Conservation (phyloP, 2,888 invertebrate genomes). For the Cyclophora albipunctata region DNA sequence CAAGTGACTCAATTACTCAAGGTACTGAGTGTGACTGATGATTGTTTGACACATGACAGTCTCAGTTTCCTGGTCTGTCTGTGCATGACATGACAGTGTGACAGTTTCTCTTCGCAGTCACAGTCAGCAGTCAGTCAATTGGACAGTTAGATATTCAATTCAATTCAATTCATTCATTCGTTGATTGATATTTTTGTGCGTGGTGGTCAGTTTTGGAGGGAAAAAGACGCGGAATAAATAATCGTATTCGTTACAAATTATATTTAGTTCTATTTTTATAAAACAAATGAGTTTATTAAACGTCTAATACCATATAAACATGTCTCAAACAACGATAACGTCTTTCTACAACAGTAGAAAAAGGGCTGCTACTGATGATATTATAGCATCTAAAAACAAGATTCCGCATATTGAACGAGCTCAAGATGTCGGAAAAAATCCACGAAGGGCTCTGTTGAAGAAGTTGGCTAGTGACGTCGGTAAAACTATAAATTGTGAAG, state of each 20-base stretch:
- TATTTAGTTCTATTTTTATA: too few species aligned
- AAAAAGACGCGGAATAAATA: slow-evolving; percentile 18
- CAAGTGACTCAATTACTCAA: too few species aligned
- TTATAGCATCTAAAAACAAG: slow-evolving; percentile 71
- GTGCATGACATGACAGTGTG: too few species aligned
- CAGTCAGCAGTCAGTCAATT: too few species aligned
- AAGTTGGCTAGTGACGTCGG: slow-evolving; percentile 16
- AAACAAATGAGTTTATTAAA: too few species aligned
- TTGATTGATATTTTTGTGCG: neutral
- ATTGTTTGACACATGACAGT: too few species aligned
- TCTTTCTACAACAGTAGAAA: slow-evolving; percentile 86
- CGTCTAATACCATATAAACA: slow-evolving; percentile 29
- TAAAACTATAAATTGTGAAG: slow-evolving; percentile 1
- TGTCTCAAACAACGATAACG: slow-evolving; percentile 86
- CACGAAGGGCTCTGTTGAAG: slow-evolving; percentile 22
- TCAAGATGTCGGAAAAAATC: slow-evolving; percentile 35
- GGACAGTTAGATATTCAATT: too few species aligned
- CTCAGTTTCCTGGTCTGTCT: too few species aligned
- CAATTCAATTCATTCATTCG: neutral
- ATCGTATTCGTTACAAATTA: too few species aligned
- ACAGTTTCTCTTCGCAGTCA: too few species aligned
- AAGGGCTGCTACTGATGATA: slow-evolving; percentile 82
- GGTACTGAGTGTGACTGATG: too few species aligned
- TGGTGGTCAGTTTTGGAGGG: slow-evolving; percentile 31
- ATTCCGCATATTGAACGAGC: slow-evolving; percentile 44